These are phyloP conservation scores for Dryococelus australis DNA, from an alignment of 2,888 invertebrate genomes.

Conservation along the genomic window DNA sequence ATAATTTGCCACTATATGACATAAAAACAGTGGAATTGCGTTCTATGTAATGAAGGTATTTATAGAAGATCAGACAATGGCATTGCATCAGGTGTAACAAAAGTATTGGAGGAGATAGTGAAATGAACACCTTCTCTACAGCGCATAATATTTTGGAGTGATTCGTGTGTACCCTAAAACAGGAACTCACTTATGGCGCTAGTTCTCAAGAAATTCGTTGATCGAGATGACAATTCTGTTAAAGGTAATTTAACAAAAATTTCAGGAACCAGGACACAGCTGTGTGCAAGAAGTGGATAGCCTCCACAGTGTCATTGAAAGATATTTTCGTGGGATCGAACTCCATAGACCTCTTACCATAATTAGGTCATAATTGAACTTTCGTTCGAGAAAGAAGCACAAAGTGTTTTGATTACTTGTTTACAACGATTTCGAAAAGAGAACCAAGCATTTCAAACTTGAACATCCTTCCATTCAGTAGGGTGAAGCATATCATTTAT, in stretches of 20 bases:
- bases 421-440: background rate
- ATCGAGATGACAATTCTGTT: background rate
- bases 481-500: background rate
- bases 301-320: background rate
- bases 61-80: background rate
- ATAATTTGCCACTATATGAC: background rate
- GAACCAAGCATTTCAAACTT: background rate
- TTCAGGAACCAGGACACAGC: conserved; percentile 2
- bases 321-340: background rate
- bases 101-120: background rate
- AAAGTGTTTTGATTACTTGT: background rate
- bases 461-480: background rate
- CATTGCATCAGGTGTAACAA: background rate
- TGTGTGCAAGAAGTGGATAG: background rate
- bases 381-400: background rate
- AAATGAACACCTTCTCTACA: background rate
- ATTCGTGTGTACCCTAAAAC: background rate
- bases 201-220: background rate
- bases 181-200: background rate
- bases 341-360: background rate
- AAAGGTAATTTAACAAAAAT: background rate
- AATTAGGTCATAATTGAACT: background rate
- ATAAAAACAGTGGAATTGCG: background rate
- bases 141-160: background rate
- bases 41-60: background rate